Percentiles rank a stretch among this genome's conserved stretches.
Conservation (phyloP, 2,113 vertebrate genomes). For the Salvelinus sp. region DNA sequence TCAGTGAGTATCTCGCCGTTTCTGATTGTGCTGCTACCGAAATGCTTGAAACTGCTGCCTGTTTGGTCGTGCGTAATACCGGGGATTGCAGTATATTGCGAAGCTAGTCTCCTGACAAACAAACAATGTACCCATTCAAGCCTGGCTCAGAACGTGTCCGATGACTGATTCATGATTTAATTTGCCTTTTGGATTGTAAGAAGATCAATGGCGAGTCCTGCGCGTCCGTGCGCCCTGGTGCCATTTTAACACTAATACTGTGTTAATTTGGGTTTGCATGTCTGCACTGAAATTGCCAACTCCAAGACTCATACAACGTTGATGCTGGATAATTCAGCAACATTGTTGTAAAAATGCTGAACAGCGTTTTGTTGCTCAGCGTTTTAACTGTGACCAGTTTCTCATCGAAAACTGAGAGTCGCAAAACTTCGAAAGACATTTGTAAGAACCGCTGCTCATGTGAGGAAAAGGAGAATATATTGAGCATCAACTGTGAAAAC, state of each 20-base stretch:
- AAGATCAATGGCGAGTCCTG: conserved; percentile 65
- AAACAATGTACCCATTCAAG: conserved; percentile 53
- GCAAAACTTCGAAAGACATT: conserved; percentile 97
- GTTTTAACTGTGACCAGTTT: conserved; percentile 90
- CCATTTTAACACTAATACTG: background rate
- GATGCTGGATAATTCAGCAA: conserved; percentile 66
- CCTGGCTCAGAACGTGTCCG: conserved; percentile 37
- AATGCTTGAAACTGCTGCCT: conserved; percentile 53
- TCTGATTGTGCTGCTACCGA: conserved; percentile 43
- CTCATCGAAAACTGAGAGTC: conserved; percentile 85
- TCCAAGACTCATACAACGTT: conserved; percentile 53
- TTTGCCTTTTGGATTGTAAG: conserved; percentile 47
- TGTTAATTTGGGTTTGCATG: conserved; percentile 18
- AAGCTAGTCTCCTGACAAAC: conserved; percentile 42
- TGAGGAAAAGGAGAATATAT: conserved; percentile 92
- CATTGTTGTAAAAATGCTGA: conserved; percentile 90
- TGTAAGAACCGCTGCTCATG: conserved; percentile 93
- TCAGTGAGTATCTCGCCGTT: conserved; percentile 56
- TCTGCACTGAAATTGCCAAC: conserved; percentile 37
- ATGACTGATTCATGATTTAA: conserved; percentile 39
- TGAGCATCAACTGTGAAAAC: conserved; percentile 97
- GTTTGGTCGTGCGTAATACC: conserved; percentile 40
- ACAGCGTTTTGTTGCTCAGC: conserved; percentile 89
- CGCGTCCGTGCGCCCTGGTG: conserved; percentile 48
- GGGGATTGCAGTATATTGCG: conserved; percentile 37